Conservation (phyloP, 2,888 invertebrate genomes). For the Anodontia alba region DNA sequence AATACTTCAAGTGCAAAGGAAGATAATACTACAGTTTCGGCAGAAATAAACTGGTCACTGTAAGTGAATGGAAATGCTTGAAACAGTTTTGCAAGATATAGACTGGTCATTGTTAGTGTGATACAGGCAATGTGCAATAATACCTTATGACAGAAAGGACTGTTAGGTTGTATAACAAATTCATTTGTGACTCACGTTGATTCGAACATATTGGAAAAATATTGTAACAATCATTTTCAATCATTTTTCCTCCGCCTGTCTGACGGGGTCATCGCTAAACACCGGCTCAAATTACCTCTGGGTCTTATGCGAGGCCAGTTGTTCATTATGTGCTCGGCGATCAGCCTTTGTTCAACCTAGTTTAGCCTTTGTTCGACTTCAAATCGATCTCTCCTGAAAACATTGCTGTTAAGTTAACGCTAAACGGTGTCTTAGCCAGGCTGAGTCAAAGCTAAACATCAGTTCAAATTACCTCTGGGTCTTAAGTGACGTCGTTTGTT, state of each 20-base stretch:
- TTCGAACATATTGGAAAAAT: neutral
- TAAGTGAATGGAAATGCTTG: conserved; percentile 3
- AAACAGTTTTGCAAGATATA: neutral
- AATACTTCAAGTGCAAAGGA: neutral
- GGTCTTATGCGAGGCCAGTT: no score
- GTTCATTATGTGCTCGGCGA: no score
- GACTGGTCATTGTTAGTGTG: neutral
- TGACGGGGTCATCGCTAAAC: neutral
- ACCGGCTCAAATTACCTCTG: no score
- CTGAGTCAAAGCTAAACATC: neutral
- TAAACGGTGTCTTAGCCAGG: no score
- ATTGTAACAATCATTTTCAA: conserved; percentile 9
- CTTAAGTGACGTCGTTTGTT: neutral
- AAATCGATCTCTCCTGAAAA: no score
- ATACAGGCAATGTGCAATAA: neutral
- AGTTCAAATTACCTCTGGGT: neutral
- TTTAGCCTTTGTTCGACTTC: no score
- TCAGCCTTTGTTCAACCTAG: no score
- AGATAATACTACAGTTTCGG: conserved; percentile 3
- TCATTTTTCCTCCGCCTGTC: conserved; percentile 11
- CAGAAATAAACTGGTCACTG: neutral
- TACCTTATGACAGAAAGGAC: neutral
- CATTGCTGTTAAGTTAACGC: no score
- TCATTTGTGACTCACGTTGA: conserved; percentile 3
- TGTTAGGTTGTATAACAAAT: conserved; percentile 5